These are phyloP conservation scores for Microcaecilia unicolor DNA, from an alignment of 2,797 vertebrate genomes.

Conservation along the genomic window DNA sequence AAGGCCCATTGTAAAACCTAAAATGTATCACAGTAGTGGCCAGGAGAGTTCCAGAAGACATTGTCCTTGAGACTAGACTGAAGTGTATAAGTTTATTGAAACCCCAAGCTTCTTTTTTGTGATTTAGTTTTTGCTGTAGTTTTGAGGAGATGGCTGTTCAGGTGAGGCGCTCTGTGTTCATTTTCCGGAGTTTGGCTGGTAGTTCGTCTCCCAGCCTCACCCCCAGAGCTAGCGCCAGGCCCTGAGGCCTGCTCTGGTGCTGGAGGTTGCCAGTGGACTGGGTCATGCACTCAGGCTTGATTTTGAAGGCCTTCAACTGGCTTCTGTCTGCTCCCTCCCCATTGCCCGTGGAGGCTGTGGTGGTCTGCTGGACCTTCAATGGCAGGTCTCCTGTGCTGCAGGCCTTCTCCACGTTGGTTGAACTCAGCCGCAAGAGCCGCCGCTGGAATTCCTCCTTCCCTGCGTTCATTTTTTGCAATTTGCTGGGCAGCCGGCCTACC, in stretches of 20 bases:
- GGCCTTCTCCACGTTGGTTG: constrained; percentile 54
- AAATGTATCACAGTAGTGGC: too few species aligned
- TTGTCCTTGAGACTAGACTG: neutral
- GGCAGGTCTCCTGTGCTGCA: constrained; percentile 67
- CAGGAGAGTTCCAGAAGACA: too few species aligned
- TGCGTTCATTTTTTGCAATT: constrained; percentile 66
- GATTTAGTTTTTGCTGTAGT: neutral
- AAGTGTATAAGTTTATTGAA: constrained; percentile 1
- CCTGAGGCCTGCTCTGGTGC: constrained; percentile 31
- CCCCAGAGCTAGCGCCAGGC: constrained; percentile 26
- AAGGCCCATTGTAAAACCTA: constrained; percentile 1
- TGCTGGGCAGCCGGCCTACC: constrained; percentile 52
- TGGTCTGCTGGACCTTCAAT: constrained; percentile 55
- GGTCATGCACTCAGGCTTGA: constrained; percentile 58
- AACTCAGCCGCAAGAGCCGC: constrained; percentile 45
- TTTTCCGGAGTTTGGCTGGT: constrained; percentile 62
- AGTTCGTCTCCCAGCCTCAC: constrained; percentile 59
- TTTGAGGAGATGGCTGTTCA: too few species aligned
- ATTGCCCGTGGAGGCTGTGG: constrained; percentile 44
- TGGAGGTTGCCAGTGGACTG: constrained; percentile 52
- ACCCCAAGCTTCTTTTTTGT: constrained; percentile 1
- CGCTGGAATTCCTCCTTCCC: constrained; percentile 55
- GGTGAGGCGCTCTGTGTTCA: constrained; percentile 57
- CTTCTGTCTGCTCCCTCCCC: constrained; percentile 48
- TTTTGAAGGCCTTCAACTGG: constrained; percentile 54